Evolutionary conservation across 2,113 vertebrate species (phyloP).

Genomic region (Chrysemys picta): DNA sequence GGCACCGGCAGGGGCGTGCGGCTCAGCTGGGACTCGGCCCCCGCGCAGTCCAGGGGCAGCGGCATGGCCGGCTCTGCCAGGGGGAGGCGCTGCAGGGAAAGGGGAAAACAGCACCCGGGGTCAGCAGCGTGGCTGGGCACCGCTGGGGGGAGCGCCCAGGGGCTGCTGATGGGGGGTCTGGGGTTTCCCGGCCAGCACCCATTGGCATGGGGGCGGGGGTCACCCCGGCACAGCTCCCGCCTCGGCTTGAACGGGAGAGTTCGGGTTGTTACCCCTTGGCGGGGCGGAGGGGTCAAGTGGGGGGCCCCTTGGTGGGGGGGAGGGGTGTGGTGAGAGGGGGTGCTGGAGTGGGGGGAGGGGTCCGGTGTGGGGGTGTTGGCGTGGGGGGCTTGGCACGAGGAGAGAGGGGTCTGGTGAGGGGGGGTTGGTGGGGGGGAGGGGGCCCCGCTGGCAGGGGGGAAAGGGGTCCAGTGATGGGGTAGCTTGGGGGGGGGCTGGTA

Average conservation of each 20-base stretch:
- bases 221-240: too few species aligned
- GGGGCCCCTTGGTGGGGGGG: background rate
- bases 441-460: too few species aligned
- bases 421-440: background rate
- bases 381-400: accelerated
- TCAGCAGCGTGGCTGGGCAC: background rate
- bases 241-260: too few species aligned
- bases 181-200: too few species aligned
- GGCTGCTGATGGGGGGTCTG: background rate
- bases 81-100: background rate
- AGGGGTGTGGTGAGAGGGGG: too few species aligned
- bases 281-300: background rate
- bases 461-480: too few species aligned
- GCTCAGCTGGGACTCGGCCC: slow-evolving; percentile 52
- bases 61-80: slow-evolving; percentile 75
- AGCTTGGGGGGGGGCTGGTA: too few species aligned
- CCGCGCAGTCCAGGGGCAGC: slow-evolving; percentile 74
- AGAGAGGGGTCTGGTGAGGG: background rate
- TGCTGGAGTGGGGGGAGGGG: background rate
- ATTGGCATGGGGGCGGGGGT: background rate
- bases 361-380: accelerated
- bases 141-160: background rate
- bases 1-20: slow-evolving; percentile 81
- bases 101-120: too few species aligned
- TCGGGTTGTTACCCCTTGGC: background rate